These are phyloP conservation scores for Drosophila kokeensis DNA, from an alignment of 2,888 invertebrate species.

Conservation along the genomic window DNA sequence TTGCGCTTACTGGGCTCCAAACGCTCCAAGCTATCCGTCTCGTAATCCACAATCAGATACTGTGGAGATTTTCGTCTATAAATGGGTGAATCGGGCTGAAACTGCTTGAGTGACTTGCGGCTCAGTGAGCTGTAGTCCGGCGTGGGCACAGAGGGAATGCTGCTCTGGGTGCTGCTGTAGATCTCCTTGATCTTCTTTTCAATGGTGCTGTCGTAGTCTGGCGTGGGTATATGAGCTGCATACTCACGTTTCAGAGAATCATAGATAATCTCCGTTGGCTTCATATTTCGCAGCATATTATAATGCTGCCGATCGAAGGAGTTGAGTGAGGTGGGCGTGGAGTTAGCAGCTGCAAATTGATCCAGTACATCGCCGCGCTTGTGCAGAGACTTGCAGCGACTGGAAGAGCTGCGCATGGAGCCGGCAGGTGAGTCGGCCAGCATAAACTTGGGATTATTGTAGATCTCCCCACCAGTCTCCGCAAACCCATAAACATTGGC, in stretches of 20 bases:
- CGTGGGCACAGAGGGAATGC: conserved; percentile 84
- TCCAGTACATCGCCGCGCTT: conserved; percentile 82
- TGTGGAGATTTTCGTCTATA: conserved; percentile 84
- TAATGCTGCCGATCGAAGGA: conserved; percentile 83
- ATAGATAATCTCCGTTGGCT: conserved; percentile 88
- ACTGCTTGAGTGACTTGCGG: conserved; percentile 83
- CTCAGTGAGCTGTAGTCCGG: conserved; percentile 85
- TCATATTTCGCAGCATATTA: conserved; percentile 83
- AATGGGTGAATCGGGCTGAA: conserved; percentile 85
- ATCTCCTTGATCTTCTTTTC: conserved; percentile 84
- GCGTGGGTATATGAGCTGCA: conserved; percentile 83
- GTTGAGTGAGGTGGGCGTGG: conserved; percentile 80
- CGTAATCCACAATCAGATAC: conserved; percentile 88
- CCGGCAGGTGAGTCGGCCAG: conserved; percentile 82
- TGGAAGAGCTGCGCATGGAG: conserved; percentile 79
- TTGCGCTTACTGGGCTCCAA: conserved; percentile 86
- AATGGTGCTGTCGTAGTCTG: conserved; percentile 85
- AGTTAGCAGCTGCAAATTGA: conserved; percentile 83
- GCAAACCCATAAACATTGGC: conserved; percentile 81
- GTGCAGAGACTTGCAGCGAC: conserved; percentile 75
- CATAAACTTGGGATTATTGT: conserved; percentile 85
- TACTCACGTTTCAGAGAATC: conserved; percentile 87
- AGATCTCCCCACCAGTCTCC: conserved; percentile 82
- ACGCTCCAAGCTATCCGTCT: conserved; percentile 91
- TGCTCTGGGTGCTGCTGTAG: conserved; percentile 83